Conservation (phyloP, 1,140 invertebrate species). For the Pseudomyrmex cubaensis region DNA sequence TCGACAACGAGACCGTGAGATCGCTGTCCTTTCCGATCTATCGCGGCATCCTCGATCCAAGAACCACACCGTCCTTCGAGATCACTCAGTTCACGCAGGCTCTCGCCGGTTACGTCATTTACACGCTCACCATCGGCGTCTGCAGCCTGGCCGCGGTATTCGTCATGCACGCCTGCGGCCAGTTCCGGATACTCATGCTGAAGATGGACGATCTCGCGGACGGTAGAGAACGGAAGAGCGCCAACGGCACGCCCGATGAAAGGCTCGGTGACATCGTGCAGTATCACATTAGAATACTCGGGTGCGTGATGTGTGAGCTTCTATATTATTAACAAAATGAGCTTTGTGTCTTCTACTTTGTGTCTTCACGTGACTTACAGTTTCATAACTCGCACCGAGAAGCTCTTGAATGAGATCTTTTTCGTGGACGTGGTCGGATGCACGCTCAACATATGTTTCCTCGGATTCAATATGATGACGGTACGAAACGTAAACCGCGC, state of each 20-base stretch:
- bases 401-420: conserved; percentile 76
- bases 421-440: conserved; percentile 79
- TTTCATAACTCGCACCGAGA: conserved; percentile 73
- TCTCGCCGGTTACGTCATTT: conserved; percentile 62
- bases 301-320: conserved; percentile 64
- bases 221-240: background rate
- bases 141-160: conserved; percentile 70
- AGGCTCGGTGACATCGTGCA: conserved; percentile 67
- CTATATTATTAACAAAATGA: background rate
- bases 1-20: conserved; percentile 69
- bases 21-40: conserved; percentile 62
- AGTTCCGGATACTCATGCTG: conserved; percentile 63
- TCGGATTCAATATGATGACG: conserved; percentile 78
- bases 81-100: conserved; percentile 65
- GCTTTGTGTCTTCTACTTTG: background rate
- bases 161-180: conserved; percentile 72
- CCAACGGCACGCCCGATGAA: background rate
- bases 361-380: conserved; percentile 57
- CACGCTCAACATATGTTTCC: conserved; percentile 79
- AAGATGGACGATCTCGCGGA: conserved; percentile 57
- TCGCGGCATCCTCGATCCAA: conserved; percentile 52
- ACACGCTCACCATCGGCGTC: conserved; percentile 62
- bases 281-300: conserved; percentile 72
- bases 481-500: conserved; percentile 59
- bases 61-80: conserved; percentile 64